These are phyloP conservation scores for Zootoca vivipara DNA, from an alignment of 2,113 vertebrate species.

Conservation along the genomic window DNA sequence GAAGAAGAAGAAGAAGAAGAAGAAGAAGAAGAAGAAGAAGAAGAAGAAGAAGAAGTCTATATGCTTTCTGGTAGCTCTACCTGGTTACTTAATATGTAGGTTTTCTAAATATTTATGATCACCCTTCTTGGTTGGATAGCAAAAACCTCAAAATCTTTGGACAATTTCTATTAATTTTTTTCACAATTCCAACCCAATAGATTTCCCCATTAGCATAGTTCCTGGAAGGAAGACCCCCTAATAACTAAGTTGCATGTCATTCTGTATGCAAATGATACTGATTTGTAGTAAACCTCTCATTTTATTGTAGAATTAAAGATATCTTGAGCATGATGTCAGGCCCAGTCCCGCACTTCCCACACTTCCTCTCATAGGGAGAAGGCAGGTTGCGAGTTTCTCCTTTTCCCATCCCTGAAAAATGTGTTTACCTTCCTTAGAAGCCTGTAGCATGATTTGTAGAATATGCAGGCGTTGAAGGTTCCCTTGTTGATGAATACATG, in stretches of 20 bases:
- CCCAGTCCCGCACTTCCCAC: background rate
- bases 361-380: background rate
- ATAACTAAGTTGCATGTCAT: background rate
- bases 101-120: background rate
- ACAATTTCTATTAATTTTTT: background rate
- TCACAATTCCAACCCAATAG: background rate
- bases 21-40: too few species aligned
- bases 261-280: background rate
- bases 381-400: background rate
- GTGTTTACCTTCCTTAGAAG: background rate
- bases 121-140: background rate
- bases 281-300: background rate
- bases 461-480: background rate
- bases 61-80: background rate
- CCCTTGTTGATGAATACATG: too few species aligned
- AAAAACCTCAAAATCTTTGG: background rate
- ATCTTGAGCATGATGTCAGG: background rate
- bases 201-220: background rate
- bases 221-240: background rate
- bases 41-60: too few species aligned
- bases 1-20: too few species aligned
- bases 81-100: background rate
- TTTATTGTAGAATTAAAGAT: background rate
- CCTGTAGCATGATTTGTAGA: background rate
- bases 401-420: background rate